These are phyloP conservation scores for Tupaia chinensis DNA, from an alignment of 2,113 vertebrate genomes.

Conservation along the genomic window DNA sequence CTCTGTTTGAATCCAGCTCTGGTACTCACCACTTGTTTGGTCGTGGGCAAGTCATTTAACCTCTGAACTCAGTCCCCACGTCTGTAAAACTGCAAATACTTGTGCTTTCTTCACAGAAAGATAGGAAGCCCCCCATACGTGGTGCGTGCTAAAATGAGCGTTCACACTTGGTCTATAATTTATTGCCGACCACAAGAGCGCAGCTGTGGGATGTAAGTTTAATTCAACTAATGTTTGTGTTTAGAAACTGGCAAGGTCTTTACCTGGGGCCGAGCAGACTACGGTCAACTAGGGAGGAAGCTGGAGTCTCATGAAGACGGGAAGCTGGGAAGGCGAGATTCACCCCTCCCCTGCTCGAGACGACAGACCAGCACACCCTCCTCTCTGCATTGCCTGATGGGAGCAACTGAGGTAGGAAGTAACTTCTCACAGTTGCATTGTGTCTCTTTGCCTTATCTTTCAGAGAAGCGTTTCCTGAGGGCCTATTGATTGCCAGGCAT, in stretches of 20 bases:
- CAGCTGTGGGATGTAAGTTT: constrained; percentile 25
- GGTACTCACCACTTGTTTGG: not conserved
- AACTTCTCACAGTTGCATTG: not conserved
- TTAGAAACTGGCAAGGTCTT: constrained; percentile 93
- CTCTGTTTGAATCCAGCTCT: not conserved
- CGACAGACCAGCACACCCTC: constrained; percentile 78
- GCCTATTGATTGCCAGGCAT: not conserved
- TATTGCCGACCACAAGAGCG: not conserved
- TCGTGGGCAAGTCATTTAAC: not conserved
- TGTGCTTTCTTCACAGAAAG: not conserved
- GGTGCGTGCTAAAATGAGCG: not conserved
- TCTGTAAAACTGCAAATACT: not conserved
- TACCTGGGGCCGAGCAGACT: constrained; percentile 95
- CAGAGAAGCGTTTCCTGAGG: not conserved
- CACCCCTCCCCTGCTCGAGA: constrained; percentile 31
- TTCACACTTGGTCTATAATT: constrained; percentile 24
- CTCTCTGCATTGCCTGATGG: constrained; percentile 87
- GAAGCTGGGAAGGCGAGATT: constrained; percentile 54
- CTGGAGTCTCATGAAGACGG: constrained; percentile 23
- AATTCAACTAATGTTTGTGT: constrained; percentile 76
- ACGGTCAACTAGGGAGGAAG: constrained; percentile 93
- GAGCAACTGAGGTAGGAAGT: constrained; percentile 91
- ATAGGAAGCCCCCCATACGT: not conserved
- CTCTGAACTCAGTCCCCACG: not conserved
- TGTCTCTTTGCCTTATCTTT: not conserved